Evolutionary conservation across 2,113 vertebrate species (phyloP), one percentile per base, ranked within the genome.

Genomic region (Bagarius yarrelli): DNA sequence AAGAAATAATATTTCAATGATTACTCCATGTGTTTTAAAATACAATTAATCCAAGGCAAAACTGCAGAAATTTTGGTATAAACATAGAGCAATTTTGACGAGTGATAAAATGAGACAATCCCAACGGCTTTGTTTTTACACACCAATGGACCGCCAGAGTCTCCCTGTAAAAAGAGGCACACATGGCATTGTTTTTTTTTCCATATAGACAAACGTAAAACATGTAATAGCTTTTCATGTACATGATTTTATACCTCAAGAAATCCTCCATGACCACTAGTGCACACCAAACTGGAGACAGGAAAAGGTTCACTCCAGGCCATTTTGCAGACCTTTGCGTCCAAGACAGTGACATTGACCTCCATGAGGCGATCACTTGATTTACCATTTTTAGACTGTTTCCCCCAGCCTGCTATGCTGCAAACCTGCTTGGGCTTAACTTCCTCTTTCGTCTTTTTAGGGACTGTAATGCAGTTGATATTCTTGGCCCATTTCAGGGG

Each of bases 101-200:
- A 84, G 59, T 82, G 0, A 9, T 56, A 11, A 25, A 73, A 86
- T 50, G 85, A 84, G 72, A 82, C 59, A 0, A 86, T 47, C 2
- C 85, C 85, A 1, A 83, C 83, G 15, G 86, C 87, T 21, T 32
- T 83, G 1, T 78, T 66, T 0, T 86, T 55, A 47, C 87, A 88
- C 79, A 88, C 84, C 86, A 88, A 36, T 36, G 86, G 87, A 30
- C 87, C 85, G 14, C 86, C 87, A 27, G 85, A 88, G 76, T 88
- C 87, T 15, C 87, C 87, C 87, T 88, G 82, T 4, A 67, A 84
- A 2, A 6, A 32, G 13, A 81, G 59, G 47, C 32, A 52, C 0
- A 27, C 21, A 30, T 19, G 2, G 18, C 2, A 23, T 25, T 18
- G 5, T n/a, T 18, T 25, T 47, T n/a, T n/a, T 57, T 6, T 56